Evolutionary conservation across 37 sponge, comb jelly and placozoan species (phyloP).

Genomic region (Aplysina aerophoba): DNA sequence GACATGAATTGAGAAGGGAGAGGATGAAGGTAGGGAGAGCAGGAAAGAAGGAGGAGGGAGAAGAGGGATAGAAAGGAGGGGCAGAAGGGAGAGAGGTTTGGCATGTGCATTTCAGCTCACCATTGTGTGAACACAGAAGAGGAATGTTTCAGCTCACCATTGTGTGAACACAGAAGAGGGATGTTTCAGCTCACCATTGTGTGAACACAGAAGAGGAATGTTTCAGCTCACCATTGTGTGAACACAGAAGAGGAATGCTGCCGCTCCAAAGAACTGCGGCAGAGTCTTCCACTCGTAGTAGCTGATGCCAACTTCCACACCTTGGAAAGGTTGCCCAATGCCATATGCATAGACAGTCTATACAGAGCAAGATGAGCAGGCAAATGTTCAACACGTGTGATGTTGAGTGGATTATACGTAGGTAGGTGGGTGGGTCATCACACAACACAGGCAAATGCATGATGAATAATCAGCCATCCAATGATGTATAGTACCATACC

Average conservation of each 20-base stretch:
- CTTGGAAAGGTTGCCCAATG: background rate
- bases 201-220: slow-evolving; percentile 73
- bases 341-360: slow-evolving; percentile 75
- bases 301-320: background rate
- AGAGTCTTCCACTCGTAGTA: slow-evolving; percentile 38
- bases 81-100: no score
- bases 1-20: no score
- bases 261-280: slow-evolving; percentile 80
- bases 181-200: slow-evolving; percentile 86
- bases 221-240: slow-evolving; percentile 77
- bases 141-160: slow-evolving; percentile 88
- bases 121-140: slow-evolving; percentile 90
- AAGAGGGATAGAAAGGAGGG: no score
- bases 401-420: no score
- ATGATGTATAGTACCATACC: no score
- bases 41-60: no score
- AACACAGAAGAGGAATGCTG: slow-evolving; percentile 90
- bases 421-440: no score
- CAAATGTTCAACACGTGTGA: no score
- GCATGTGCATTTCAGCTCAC: no score
- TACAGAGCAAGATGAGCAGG: background rate
- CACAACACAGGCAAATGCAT: no score
- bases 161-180: slow-evolving; percentile 89
- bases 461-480: no score
- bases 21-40: no score